phyloP scores from a whole-genome alignment of 2,797 vertebrate species.

The Taeniopygia guttata region DNA sequence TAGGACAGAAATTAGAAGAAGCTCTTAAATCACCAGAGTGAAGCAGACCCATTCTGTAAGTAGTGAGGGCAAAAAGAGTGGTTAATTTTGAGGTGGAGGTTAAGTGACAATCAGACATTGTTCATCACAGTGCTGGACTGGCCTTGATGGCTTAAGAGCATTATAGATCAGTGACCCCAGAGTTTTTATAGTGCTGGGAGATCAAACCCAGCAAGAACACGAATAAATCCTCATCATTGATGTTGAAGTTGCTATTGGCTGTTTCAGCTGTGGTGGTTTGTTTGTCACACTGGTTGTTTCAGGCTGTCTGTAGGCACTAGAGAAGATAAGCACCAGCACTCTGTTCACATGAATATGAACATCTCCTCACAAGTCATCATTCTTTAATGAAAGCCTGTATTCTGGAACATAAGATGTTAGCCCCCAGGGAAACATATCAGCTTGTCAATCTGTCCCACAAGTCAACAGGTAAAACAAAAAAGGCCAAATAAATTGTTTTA shows the following conservation, averaged over 20 bases:
- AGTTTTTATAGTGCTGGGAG: neutral
- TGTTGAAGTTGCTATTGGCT: neutral
- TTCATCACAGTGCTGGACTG: neutral
- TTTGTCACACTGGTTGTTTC: neutral
- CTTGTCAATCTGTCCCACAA: conserved; percentile 13
- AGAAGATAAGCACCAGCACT: neutral
- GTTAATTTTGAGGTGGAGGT: neutral
- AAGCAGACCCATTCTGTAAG: neutral
- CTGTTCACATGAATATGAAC: conserved; percentile 11
- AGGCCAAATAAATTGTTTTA: neutral
- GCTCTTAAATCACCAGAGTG: neutral
- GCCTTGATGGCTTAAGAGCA: neutral
- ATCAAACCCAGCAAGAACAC: neutral
- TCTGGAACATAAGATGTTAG: neutral
- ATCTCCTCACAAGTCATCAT: neutral
- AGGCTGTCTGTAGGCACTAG: neutral
- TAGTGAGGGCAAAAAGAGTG: neutral
- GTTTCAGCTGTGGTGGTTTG: neutral
- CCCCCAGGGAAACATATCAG: conserved; percentile 5
- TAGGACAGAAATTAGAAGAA: neutral
- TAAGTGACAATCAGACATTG: neutral
- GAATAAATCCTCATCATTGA: neutral
- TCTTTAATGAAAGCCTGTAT: conserved; percentile 40
- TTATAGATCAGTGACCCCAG: neutral
- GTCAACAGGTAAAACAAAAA: neutral